Base-by-base conservation (phyloP, 2,888 invertebrate species). In the Cyaniris semiargus region DNA sequence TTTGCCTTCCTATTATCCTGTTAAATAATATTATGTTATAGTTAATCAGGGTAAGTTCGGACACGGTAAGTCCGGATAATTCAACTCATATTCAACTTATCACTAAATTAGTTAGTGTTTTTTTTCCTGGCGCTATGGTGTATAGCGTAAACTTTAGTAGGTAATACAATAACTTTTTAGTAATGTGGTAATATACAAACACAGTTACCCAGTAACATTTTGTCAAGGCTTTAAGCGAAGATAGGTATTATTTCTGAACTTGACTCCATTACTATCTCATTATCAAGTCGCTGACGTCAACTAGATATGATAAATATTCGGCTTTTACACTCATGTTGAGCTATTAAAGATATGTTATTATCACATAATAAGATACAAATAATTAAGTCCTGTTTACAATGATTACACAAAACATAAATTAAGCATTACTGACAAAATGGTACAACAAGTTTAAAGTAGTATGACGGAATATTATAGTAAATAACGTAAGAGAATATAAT, bases 241-340 rank as follows among this genome's bases (percentile, higher is more conserved):
- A 66, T 66, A 66, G 23, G 79, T 74, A 79, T 80, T 78, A 78
- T 79, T 81, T 83, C 81, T 88, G 88, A 89, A 88, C 88, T 88
- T 89, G 88, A 88, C 85, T 85, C 78, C 79, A 80, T 85, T 79
- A 81, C 83, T 83, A 83, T 80, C 82, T 81, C 83, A 83, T 85
- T 86, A 87, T 86, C 88, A 87, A 87, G 78, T 77, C 48, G 76
- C 78, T 85, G 86, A 86, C 85, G 83, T 83, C 83, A 84, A 83
- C 81, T 80, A 82, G 83, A 82, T 86, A 84, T 87, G 87, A 89
- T 88, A 89, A 87, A 84, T 78, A 84, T 85, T 83, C 83, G 85
- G 85, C 86, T 87, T 82, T 85, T 83, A 44, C 15, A 23, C 44
- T 72, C 21, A 8, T 44, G 21, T 23, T 72, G 72, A 44, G 44